Base-by-base conservation (phyloP, 2,113 vertebrate genomes). In the Sarotherodon lohbergeri region DNA sequence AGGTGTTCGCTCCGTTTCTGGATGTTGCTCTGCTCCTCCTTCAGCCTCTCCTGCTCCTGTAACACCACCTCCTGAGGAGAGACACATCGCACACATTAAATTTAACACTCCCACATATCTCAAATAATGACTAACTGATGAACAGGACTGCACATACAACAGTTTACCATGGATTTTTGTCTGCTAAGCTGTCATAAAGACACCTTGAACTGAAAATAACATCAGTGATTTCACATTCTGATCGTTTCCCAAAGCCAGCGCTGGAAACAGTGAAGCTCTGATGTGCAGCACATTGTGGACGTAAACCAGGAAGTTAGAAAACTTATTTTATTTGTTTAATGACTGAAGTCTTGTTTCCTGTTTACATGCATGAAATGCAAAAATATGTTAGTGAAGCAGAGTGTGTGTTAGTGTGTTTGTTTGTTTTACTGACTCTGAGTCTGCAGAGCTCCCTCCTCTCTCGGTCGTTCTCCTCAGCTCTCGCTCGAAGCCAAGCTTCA, bases 1-100 rank as follows among this genome's bases (percentile, higher is more conserved):
- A 97, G 96, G 86, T 97, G 96, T 83, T 97, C 94, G 79, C 94
- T 96, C 87, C 71, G 93, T 90, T 97, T 96, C 94, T 97, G 96
- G 95, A 97, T 34, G 36, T 63, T 95, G 93, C 88, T 93, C 73
- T 97, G 95, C 88, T 97, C 96, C 88, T 97, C 96, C 91, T 96
- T 96, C 79, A 97, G 90, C 80, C 85, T 92, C 86, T 97, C 93
- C 89, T 97, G 95, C 82, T 96, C 89, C n/a, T 76, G 83, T 80
- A 96, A 57, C 91, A 96, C 92, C 73, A 96, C 93, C 59, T 97
- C 95, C 96, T 97, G 84, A 85, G 48, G 83, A 89, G 3, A 66
- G 3, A 55, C 9, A 57, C 4, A 73, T 19, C 39, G 5, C 10
- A 79, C 11, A 6, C 10, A 34, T 24, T 14, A 76, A 29, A 12